Base-by-base conservation (phyloP, 1,140 invertebrate genomes). In the Scaptomyza pallida region DNA sequence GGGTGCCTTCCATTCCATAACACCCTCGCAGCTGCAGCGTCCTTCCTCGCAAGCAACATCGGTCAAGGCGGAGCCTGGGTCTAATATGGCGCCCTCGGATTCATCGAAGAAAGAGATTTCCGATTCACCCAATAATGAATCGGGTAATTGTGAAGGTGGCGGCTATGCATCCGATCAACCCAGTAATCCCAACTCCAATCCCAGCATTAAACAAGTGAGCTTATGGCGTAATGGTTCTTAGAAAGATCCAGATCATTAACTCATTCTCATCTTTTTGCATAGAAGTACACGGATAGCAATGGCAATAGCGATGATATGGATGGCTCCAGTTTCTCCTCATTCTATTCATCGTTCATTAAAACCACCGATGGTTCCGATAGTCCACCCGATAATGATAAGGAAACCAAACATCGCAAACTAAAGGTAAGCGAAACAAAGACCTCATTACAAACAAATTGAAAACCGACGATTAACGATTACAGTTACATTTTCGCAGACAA, bases 61-160 rank as follows among this genome's bases (percentile, higher is more conserved):
- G 13, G 91, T 94, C 0, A 94, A 94, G 78, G 94, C 93, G 0
- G 94, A 95, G 73, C 93, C 93, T 3, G 93, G 94, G 1, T 94
- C 93, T 23, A 93, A 92, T 76, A 71, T 69, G 72, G 91, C 91
- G 0, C 82, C 93, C 74, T 93, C 93, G 15, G 93, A 94, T 74
- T 92, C 92, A 72, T 94, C 93, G 1, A 94, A 94, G 69, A 94
- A 93, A 74, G 91, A 89, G 47, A 70, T 92, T 9, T 88, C 90
- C 10, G 92, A 91, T 52, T 92, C 92, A 69, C 91, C 91, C 92
- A 0, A 90, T 91, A n/a, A n/a, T 2, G 76, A 78, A 69, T 92
- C 92, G 13, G 85, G 89, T 3, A 70, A 71, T 12, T 78, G 77
- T 6, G 81, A 91, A 19, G 33, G 9, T 3, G 74, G 72, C 9